Base-by-base conservation (phyloP, 2,888 invertebrate genomes). In the Macrophya alboannulata region DNA sequence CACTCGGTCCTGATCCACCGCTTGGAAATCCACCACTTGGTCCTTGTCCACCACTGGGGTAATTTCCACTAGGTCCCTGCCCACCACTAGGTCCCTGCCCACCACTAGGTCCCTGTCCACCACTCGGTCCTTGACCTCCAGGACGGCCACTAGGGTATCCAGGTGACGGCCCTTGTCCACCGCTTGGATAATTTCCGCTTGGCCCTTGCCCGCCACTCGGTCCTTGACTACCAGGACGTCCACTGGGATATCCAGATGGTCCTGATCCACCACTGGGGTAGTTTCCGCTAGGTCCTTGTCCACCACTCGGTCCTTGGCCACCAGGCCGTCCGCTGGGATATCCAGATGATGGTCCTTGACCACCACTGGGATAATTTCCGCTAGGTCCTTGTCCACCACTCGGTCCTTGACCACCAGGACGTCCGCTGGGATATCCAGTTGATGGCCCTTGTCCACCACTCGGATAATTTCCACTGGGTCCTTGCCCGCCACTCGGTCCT, bases 201-300 rank as follows among this genome's bases (percentile, higher is more conserved):
- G 88, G 87, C 62, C 85, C 85, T 84, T 87, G 88, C n/a, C 88
- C 84, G n/a, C 68, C 82, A 17, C 48, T 65, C 17, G 88, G 86
- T 21, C 84, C 79, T 85, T 87, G 88, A 6, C 87, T 86, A 40
- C 40, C 90, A 77, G 89, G 88, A 85, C 88, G 86, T 21, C 31
- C 68, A 37, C 88, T 86, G 0, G 90, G 90, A 86, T 89, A 90
- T 51, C 86, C 85, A 51, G 88, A 90, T 37, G 85, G 85, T 59
- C 84, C 86, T 45, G 88, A 88, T 71, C 87, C 89, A n/a, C 88
- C 84, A n/a, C 89, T 84, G n/a, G n/a, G n/a, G n/a, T n/a, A n/a
- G n/a, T n/a, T n/a, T n/a, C n/a, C n/a, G n/a, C n/a, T n/a, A n/a
- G 92, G 92, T 55, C 91, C 90, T 82, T 88, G 86, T 15, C 87